Base-by-base conservation (phyloP, 2,797 vertebrate genomes). In the Podargus strigoides region DNA sequence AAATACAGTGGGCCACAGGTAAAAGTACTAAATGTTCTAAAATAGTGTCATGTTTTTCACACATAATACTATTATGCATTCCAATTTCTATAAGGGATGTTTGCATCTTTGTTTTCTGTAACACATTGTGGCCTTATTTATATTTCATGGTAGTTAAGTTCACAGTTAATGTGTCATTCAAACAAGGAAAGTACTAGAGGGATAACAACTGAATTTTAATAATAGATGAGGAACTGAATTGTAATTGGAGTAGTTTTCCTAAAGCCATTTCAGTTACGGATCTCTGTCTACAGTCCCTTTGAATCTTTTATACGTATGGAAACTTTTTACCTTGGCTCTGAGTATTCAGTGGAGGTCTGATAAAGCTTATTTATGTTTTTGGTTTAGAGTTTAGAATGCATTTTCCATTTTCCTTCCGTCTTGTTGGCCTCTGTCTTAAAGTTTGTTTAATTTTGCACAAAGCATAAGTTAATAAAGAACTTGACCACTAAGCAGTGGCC, bases 111-210 rank as follows among this genome's bases (percentile, higher is more conserved):
- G 41, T 87, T 94, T 93, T 89, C 69, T 0, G 0, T 82, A 73
- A n/a, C 63, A 69, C 44, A 20, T 52, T 76, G 19, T 86, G 68
- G 37, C 59, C 55, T 90, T 89, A 83, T 74, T 87, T 96, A 62
- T 94, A 85, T 89, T 95, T 94, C 34, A 80, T 89, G 41, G 39
- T 74, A 77, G 52, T 94, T 90, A 87, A 94, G 52, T 95, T 95
- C 60, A 64, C 49, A 42, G 50, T 94, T 96, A 85, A 49, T 83
- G 6, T 94, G 53, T 89, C 85, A 66, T 89, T 95, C 39, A 79
- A 83, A 84, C 63, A 89, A 49, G 74, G 68, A 70, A 80, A 74
- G 72, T 85, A 77, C 53, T 39, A 30, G 69, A 19, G 26, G 37
- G 3, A 52, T 87, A 86, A 44, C 63, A 92, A 47, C 63, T 89